Conservation (phyloP, 2,888 invertebrate species). For the Venusia cambrica region DNA sequence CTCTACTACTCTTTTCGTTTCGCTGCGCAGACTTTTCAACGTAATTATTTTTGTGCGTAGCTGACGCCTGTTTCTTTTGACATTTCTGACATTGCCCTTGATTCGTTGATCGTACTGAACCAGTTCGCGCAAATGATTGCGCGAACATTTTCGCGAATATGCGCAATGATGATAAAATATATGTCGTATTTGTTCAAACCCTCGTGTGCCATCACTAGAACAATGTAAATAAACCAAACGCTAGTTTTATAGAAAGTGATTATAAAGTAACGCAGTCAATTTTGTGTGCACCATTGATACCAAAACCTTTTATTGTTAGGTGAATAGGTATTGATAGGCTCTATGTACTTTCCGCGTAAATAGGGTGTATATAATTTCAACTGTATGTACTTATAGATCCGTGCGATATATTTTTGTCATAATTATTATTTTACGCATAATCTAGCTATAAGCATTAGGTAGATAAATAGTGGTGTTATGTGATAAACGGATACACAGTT, state of each 20-base stretch:
- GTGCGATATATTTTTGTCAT: constrained; percentile 61
- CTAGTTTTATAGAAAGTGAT: constrained; percentile 40
- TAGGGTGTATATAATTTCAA: constrained; percentile 45
- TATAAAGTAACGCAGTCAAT: constrained; percentile 70
- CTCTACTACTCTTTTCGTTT: too few relatives aligned
- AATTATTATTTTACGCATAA: constrained; percentile 67
- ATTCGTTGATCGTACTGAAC: too few relatives aligned
- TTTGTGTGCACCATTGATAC: constrained; percentile 55
- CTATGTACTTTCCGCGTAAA: constrained; percentile 57
- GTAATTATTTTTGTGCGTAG: too few relatives aligned
- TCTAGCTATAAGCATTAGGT: constrained; percentile 64
- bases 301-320: constrained; percentile 42
- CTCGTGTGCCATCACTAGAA: constrained; percentile 61
- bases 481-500: constrained; percentile 31
- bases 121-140: neutral
- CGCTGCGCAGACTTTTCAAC: too few relatives aligned
- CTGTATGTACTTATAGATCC: constrained; percentile 45
- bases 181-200: constrained; percentile 7
- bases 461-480: constrained; percentile 47
- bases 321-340: constrained; percentile 40
- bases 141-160: neutral
- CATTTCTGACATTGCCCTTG: too few relatives aligned
- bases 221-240: constrained; percentile 56
- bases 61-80: too few relatives aligned
- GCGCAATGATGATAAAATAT: constrained; percentile 1